These are phyloP conservation scores for Brassicogethes aeneus DNA, from an alignment of 2,888 invertebrate species.

Conservation along the genomic window DNA sequence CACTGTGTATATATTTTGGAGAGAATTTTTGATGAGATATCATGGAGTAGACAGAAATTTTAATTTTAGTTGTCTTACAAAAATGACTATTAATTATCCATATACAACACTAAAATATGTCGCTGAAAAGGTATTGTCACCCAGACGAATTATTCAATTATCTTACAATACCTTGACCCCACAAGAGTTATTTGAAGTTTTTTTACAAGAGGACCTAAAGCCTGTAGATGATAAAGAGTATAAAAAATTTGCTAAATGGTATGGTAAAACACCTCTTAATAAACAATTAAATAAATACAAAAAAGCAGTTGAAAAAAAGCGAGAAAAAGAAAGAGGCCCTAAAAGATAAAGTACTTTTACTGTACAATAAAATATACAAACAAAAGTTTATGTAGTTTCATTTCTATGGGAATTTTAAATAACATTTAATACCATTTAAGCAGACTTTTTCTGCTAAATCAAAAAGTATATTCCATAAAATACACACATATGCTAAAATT, in stretches of 20 bases:
- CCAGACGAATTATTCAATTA: slow-evolving; percentile 46
- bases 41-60: slow-evolving; percentile 51
- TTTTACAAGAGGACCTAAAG: slow-evolving; percentile 33
- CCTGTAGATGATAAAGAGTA: slow-evolving; percentile 41
- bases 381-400: too few species aligned
- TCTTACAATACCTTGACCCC: slow-evolving; percentile 45
- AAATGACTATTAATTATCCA: slow-evolving; percentile 46
- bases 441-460: too few species aligned
- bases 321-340: slow-evolving; percentile 1
- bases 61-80: slow-evolving; percentile 49
- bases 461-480: too few species aligned
- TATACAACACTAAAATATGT: slow-evolving; percentile 43
- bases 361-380: too few species aligned
- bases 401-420: too few species aligned
- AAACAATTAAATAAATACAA: neutral
- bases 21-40: slow-evolving; percentile 49
- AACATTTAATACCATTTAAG: too few species aligned
- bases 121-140: slow-evolving; percentile 40
- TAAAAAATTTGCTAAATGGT: slow-evolving; percentile 45
- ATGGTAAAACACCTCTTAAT: slow-evolving; percentile 29
- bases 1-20: slow-evolving; percentile 47
- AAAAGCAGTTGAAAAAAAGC: slow-evolving; percentile 4
- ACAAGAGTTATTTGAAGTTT: slow-evolving; percentile 43
- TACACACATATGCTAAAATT: too few species aligned
- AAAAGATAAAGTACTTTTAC: too few species aligned